Conservation (phyloP, 2,797 vertebrate genomes). For the Rhyacichthys aspro region DNA sequence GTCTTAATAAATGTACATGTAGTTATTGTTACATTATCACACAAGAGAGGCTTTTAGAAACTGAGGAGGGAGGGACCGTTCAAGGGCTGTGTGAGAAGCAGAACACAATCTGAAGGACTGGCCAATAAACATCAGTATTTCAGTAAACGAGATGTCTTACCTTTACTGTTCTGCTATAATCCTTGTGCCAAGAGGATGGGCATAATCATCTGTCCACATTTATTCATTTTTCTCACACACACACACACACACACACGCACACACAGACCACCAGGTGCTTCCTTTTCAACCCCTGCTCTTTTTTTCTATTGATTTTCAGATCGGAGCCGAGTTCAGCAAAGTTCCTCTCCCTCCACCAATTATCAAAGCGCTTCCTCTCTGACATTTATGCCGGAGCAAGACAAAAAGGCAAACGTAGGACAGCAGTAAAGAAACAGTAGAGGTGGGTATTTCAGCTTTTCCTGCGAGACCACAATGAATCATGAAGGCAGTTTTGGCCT, state of each 20-base stretch:
- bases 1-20: constrained; percentile 76
- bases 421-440: constrained; percentile 29
- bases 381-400: constrained; percentile 67
- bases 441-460: constrained; percentile 39
- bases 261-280: constrained; percentile 2
- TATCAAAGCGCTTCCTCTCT: constrained; percentile 71
- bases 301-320: constrained; percentile 69
- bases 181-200: neutral
- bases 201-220: neutral
- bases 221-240: constrained; percentile 14
- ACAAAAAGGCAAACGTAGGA: constrained; percentile 32
- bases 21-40: constrained; percentile 58
- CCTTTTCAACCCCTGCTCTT: constrained; percentile 56
- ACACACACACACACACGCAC: neutral
- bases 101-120: constrained; percentile 12
- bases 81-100: constrained; percentile 31
- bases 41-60: constrained; percentile 26
- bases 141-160: neutral
- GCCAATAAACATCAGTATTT: neutral
- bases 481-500: constrained; percentile 58
- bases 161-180: no score
- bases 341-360: constrained; percentile 55
- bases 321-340: constrained; percentile 61
- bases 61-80: constrained; percentile 38
- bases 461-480: constrained; percentile 52